These are phyloP conservation scores for Belgica antarctica DNA, from an alignment of 2,888 invertebrate genomes.

Conservation along the genomic window DNA sequence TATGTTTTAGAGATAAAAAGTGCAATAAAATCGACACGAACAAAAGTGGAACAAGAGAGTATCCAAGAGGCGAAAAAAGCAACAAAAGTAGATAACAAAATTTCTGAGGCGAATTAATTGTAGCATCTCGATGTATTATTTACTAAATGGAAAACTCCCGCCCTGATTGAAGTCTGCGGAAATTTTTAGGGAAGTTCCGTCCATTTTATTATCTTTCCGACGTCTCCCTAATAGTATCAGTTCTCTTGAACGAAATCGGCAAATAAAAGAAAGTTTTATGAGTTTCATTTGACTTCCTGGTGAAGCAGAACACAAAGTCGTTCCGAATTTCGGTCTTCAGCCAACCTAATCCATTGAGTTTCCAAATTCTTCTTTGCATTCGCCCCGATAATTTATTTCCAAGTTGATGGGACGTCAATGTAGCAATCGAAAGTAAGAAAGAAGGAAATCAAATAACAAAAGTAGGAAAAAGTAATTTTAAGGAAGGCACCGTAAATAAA, in stretches of 20 bases:
- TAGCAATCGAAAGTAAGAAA: constrained; percentile 13
- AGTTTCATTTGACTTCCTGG: constrained; percentile 20
- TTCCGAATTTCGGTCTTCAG: no score
- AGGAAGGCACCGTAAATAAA: constrained; percentile 35
- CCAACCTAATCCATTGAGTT: constrained; percentile 36
- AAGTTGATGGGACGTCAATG: constrained; percentile 35
- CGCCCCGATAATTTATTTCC: constrained; percentile 37
- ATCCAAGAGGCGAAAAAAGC: background rate
- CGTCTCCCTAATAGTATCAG: background rate
- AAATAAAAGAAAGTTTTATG: constrained; percentile 23
- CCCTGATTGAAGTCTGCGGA: background rate
- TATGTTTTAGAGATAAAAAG: constrained; percentile 6
- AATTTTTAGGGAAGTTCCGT: background rate
- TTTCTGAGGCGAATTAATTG: constrained; percentile 41
- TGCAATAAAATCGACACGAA: constrained; percentile 25
- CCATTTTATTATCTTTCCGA: background rate
- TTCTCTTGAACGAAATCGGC: constrained; percentile 15
- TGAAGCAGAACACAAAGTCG: no score
- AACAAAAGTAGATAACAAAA: constrained; percentile 18
- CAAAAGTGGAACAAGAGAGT: constrained; percentile 3
- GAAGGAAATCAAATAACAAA: constrained; percentile 25
- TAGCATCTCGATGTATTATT: constrained; percentile 23
- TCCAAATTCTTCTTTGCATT: constrained; percentile 11
- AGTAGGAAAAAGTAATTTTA: constrained; percentile 29
- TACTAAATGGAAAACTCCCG: constrained; percentile 29